Conservation (phyloP, 2,797 vertebrate genomes). For the Zenarchopterus dispar region DNA sequence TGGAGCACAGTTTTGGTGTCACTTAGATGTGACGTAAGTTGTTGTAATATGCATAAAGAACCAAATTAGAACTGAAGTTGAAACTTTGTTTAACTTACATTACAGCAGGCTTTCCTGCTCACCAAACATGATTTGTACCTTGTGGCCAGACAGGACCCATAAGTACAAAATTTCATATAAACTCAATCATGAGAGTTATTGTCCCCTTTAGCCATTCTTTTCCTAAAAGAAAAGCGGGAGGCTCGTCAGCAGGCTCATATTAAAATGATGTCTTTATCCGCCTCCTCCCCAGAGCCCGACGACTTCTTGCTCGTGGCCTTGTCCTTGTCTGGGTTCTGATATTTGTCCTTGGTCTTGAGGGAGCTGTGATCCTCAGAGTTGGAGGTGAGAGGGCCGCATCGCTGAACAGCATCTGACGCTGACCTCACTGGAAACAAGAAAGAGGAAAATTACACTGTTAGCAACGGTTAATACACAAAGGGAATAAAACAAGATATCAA, state of each 20-base stretch:
- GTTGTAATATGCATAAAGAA: conserved; percentile 4
- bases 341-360: conserved; percentile 78
- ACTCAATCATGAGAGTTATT: conserved; percentile 31
- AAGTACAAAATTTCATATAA: conserved; percentile 25
- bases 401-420: conserved; percentile 75
- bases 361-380: conserved; percentile 81
- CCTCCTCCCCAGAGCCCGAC: conserved; percentile 90
- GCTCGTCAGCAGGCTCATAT: conserved; percentile 73
- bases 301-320: conserved; percentile 85
- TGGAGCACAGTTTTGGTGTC: conserved; percentile 57
- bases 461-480: no score
- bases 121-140: conserved; percentile 32
- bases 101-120: conserved; percentile 30
- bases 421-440: conserved; percentile 50
- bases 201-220: conserved; percentile 20
- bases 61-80: background rate
- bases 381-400: conserved; percentile 79
- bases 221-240: conserved; percentile 26
- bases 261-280: conserved; percentile 94
- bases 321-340: conserved; percentile 79
- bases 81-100: conserved; percentile 33
- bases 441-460: background rate
- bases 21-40: conserved; percentile 1
- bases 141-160: conserved; percentile 29
- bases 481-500: no score